Evolutionary conservation across 2,888 invertebrate genomes (phyloP), one percentile per base, ranked within the genome.

Genomic region (Tigriopus californicus): DNA sequence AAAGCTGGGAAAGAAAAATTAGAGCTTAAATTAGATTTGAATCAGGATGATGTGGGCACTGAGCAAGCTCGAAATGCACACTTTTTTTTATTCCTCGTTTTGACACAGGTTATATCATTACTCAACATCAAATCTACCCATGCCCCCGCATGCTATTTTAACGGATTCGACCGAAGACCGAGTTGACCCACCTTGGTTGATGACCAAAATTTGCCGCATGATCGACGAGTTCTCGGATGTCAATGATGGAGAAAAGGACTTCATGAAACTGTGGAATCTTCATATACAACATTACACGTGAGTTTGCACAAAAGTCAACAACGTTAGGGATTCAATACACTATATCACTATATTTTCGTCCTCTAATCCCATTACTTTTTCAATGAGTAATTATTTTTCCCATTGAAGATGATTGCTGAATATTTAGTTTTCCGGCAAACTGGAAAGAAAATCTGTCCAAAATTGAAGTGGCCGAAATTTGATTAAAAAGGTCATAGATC

Each of bases 251-350:
- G 97, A 97, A 71, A 97, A 97, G 68, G 92, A 92, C 68, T 74
- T 97, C 48, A 95, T 95, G 94, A 95, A 94, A 71, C 82, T 95
- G 80, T 97, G 97, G 97, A 97, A 97, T 73, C 75, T 92, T 8
- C 94, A 95, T 73, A 85, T 94, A 11, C 92, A 95, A 91, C 89
- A 87, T 67, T 78, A 87, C 69, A 84, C 85, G 72, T 84, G 76
- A 69, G 74, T 46, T 33, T 33, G 33, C n/a, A n/a, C n/a, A n/a
- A n/a, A n/a, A n/a, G n/a, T n/a, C n/a, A n/a, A n/a, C n/a, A n/a
- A n/a, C n/a, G n/a, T n/a, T n/a, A n/a, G n/a, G n/a, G n/a, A n/a
- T n/a, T n/a, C n/a, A n/a, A n/a, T n/a, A n/a, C n/a, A n/a, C n/a
- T n/a, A n/a, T n/a, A n/a, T n/a, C n/a, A n/a, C n/a, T n/a, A n/a